Conservation (phyloP, 2,888 invertebrate species). For the Epinotia bilunana region DNA sequence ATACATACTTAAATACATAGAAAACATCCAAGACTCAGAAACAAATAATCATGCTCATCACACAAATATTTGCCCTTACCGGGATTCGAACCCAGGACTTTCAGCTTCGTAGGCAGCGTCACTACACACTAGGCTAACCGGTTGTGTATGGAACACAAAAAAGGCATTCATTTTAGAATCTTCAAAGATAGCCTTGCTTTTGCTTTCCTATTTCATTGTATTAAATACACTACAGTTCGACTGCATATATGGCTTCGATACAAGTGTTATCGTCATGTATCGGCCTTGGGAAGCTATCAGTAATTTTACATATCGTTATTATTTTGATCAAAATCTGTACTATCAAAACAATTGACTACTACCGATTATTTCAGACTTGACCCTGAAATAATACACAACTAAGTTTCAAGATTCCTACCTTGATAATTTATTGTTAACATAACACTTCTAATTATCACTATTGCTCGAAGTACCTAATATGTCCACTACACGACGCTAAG, state of each 20-base stretch:
- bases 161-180: not conserved
- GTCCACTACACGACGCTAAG: too few relatives aligned
- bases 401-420: not conserved
- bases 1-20: too few relatives aligned
- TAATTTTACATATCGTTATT: not conserved
- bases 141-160: too few relatives aligned
- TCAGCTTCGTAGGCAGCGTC: too few relatives aligned
- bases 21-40: too few relatives aligned
- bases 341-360: slow-evolving; percentile 15
- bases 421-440: not conserved
- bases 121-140: too few relatives aligned
- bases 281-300: slow-evolving; percentile 1
- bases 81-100: too few relatives aligned
- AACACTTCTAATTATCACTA: not conserved
- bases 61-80: too few relatives aligned
- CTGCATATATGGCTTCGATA: not conserved
- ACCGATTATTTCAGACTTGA: not conserved
- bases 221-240: not conserved
- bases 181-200: not conserved
- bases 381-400: not conserved
- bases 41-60: too few relatives aligned
- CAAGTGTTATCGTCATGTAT: not conserved
- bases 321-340: slow-evolving; percentile 16
- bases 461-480: not conserved
- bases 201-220: not conserved